Evolutionary conservation across 2,888 invertebrate species (phyloP).

Genomic region (Andrena trimmerana): DNA sequence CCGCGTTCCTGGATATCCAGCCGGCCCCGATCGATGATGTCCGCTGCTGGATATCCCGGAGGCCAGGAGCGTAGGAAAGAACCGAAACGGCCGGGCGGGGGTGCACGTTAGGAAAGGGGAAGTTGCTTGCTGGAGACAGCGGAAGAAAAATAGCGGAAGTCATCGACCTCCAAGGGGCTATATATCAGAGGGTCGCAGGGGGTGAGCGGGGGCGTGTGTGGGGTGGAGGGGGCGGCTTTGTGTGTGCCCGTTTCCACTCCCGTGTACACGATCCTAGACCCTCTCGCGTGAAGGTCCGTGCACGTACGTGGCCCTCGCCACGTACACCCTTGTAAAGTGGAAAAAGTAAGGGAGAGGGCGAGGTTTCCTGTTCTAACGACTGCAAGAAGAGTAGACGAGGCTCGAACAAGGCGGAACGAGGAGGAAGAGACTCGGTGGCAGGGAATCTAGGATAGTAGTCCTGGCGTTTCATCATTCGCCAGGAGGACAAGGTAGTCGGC

Average conservation of each 20-base stretch:
- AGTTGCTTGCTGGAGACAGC: slow-evolving; percentile 87
- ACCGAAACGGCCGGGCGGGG: slow-evolving; percentile 73
- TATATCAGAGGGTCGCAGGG: slow-evolving; percentile 85
- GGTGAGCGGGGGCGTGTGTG: slow-evolving; percentile 63
- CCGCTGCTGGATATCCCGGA: slow-evolving; percentile 73
- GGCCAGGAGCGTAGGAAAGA: slow-evolving; percentile 74
- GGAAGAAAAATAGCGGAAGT: slow-evolving; percentile 88
- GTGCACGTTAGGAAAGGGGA: slow-evolving; percentile 80
- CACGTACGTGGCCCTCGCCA: slow-evolving; percentile 32
- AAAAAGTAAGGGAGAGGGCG: slow-evolving; percentile 69
- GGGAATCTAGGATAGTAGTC: slow-evolving; percentile 78
- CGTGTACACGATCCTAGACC: slow-evolving; percentile 35
- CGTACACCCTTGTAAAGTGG: slow-evolving; percentile 61
- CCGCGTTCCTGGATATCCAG: slow-evolving; percentile 54
- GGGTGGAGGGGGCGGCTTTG: slow-evolving; percentile 38
- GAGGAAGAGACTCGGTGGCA: slow-evolving; percentile 15
- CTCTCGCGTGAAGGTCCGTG: slow-evolving; percentile 29
- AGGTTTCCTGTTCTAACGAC: slow-evolving; percentile 50
- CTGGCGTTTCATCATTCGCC: slow-evolving; percentile 77
- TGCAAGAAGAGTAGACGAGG: slow-evolving; percentile 62
- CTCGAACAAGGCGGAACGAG: slow-evolving; percentile 20
- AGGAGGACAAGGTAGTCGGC: slow-evolving; percentile 57
- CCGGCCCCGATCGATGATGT: slow-evolving; percentile 68
- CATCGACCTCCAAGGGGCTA: slow-evolving; percentile 88
- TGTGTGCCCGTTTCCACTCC: slow-evolving; percentile 54